Evolutionary conservation across 2,888 invertebrate genomes (phyloP).

Genomic region (Tridacna gigas): DNA sequence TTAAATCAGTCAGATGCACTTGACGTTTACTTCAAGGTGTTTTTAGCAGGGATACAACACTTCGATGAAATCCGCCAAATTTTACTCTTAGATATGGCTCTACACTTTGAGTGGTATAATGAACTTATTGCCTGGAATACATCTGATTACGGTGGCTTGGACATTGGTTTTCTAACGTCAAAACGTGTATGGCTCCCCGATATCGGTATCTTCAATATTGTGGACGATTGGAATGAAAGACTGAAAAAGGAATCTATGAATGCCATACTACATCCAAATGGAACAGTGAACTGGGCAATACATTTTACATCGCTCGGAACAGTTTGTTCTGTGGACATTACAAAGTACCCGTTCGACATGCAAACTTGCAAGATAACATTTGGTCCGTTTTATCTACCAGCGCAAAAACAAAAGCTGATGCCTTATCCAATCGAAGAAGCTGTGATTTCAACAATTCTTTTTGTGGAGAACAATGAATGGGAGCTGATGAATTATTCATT

Average conservation of each 20-base stretch:
- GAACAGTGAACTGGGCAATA: not conserved
- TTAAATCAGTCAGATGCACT: constrained; percentile 3
- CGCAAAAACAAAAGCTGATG: not conserved
- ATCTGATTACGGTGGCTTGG: constrained; percentile 20
- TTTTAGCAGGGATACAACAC: not conserved
- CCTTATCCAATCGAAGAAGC: not conserved
- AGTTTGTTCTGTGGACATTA: constrained; percentile 26
- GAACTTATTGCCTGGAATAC: constrained; percentile 32
- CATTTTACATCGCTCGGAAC: constrained; percentile 17
- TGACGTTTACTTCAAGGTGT: not conserved
- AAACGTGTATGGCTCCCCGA: constrained; percentile 31
- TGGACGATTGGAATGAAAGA: constrained; percentile 20
- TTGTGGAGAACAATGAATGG: constrained; percentile 37
- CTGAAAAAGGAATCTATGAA: not conserved
- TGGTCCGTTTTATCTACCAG: constrained; percentile 3
- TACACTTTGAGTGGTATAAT: constrained; percentile 25
- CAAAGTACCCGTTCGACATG: constrained; percentile 39
- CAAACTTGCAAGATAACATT: constrained; percentile 20
- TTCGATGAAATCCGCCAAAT: constrained; percentile 27
- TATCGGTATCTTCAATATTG: constrained; percentile 19
- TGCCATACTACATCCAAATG: not conserved
- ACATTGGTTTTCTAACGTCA: constrained; percentile 6
- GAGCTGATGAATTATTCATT: constrained; percentile 14
- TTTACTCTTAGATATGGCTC: constrained; percentile 7
- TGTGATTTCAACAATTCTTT: not conserved